Evolutionary conservation across 1,140 invertebrate genomes (phyloP), one percentile per base, ranked within the genome.

Genomic region (Panonychus citri): DNA sequence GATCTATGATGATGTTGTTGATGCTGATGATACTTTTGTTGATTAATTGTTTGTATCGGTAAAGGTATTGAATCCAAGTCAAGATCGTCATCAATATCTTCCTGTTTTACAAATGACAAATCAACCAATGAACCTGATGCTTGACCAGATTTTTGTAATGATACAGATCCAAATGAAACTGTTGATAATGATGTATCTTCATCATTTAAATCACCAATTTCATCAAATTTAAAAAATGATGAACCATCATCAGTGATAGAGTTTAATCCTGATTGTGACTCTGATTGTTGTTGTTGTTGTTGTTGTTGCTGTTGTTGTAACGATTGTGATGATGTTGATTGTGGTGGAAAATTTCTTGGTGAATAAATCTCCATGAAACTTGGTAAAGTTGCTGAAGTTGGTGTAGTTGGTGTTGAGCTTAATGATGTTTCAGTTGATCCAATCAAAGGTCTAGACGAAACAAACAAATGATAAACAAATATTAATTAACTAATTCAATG

Each of bases 341-440:
- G 30, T 0, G 0, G 30, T 7, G 30, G 30, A 34, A 34, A 34
- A 34, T 34, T 69, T 69, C 71, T 75, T 39, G 81, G 75, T 34
- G 81, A 82, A 67, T 85, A 85, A 27, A 81, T 85, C 69, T 85
- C 83, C 72, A 84, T 81, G 70, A 85, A 86, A 71, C 81, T 84
- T 51, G 82, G 82, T 57, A 85, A 69, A 34, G 81, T 60, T 17
- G 59, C 78, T 46, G 79, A 78, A 56, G 74, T 75, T 62, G 57
- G 64, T 67, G 64, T 51, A 27, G 49, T 51, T 30, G 49, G 49
- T 7, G 24, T 51, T 51, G 49, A 27, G n/a, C 62, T 65, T 24
- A 15, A 2, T 3, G 42, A 40, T 17, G 24, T 26, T 15, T 26
- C 19, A 17, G 8, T 19, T 24, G 43, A 46, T 21, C 21, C 43